A percentile compares a stretch with the other conserved stretches of the same genome.
Evolutionary conservation across 2,113 vertebrate species (phyloP).

Genomic region (Cettia cetti): DNA sequence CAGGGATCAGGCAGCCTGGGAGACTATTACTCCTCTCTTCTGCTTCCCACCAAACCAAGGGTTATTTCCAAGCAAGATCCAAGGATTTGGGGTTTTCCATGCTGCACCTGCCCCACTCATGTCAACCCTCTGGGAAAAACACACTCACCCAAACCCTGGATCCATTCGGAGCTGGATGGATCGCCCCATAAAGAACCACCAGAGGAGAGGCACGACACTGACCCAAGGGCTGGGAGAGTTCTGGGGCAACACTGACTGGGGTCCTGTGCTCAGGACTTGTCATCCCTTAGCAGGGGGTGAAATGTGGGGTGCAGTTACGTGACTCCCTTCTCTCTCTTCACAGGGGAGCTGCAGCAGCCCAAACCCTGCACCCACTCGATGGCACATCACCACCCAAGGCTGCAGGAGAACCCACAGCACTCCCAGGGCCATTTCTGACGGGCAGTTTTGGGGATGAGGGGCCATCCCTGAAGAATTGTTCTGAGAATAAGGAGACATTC

Average conservation of each 20-base stretch:
- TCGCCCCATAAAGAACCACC: no score
- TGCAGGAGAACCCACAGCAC: background rate
- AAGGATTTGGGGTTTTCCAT: background rate
- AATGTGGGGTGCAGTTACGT: background rate
- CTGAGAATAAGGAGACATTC: background rate
- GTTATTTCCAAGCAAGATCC: fast-evolving
- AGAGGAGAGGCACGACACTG: fast-evolving
- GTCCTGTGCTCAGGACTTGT: fast-evolving
- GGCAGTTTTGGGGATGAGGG: background rate
- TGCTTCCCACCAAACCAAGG: background rate
- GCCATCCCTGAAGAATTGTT: background rate
- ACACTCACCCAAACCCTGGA: fast-evolving
- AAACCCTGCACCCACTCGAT: background rate
- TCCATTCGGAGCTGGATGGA: fast-evolving
- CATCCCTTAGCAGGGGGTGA: no score
- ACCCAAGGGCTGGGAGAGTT: background rate
- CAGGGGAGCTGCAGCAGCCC: background rate
- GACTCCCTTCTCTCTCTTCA: no score
- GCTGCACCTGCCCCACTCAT: fast-evolving
- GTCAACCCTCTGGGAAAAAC: background rate
- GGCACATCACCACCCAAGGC: background rate
- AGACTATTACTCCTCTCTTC: background rate
- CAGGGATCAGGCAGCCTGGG: background rate
- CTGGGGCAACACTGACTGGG: fast-evolving
- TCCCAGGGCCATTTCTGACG: background rate